A percentile compares a stretch with the other conserved stretches of the same genome.
phyloP scores from a whole-genome alignment of 2,113 vertebrate genomes.

The Actinemys pallida region DNA sequence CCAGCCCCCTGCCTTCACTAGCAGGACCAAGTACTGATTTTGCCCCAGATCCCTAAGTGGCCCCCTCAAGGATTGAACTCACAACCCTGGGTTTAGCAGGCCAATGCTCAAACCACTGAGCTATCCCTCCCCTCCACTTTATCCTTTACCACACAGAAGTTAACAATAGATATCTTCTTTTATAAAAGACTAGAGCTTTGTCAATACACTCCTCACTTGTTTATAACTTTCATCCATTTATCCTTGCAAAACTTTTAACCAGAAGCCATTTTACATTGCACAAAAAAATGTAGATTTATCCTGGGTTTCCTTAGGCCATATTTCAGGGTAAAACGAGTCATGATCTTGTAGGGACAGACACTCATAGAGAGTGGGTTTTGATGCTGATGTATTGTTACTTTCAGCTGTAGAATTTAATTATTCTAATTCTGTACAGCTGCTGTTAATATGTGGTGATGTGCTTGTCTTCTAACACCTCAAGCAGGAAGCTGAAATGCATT shows the following conservation, averaged over 20 bases:
- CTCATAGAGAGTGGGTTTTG: background rate
- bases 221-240: background rate
- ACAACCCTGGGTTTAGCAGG: no score
- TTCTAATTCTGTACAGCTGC: constrained; percentile 21
- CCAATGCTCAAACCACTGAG: no score
- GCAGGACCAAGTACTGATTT: no score
- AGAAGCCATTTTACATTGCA: background rate
- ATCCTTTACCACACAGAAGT: background rate
- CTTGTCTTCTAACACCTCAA: constrained; percentile 41
- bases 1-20: no score
- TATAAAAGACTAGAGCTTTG: background rate
- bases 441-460: constrained; percentile 29
- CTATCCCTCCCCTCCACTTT: no score
- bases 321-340: background rate
- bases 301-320: background rate
- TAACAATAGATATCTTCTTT: background rate
- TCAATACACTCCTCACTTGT: background rate
- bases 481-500: constrained; percentile 13
- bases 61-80: no score
- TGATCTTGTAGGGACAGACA: background rate
- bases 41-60: no score
- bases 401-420: constrained; percentile 64
- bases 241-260: background rate
- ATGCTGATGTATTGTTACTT: constrained; percentile 57
- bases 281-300: background rate